A percentile compares a stretch with the other conserved stretches of the same genome.
Evolutionary conservation across 2,113 vertebrate species (phyloP).

Genomic region (Himantopus leucocephalus): DNA sequence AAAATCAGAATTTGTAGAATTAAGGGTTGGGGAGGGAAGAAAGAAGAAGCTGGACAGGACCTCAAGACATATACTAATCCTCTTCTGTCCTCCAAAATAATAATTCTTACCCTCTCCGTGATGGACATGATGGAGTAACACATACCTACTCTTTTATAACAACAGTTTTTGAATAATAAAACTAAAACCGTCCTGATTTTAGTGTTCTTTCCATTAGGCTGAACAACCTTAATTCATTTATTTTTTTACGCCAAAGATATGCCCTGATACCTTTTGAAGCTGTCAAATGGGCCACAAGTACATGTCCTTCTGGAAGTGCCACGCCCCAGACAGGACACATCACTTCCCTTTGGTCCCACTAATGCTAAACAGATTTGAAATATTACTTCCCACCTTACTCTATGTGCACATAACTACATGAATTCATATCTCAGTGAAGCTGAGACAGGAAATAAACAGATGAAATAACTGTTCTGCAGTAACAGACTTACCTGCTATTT

Average conservation of each 20-base stretch:
- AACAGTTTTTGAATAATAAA: background rate
- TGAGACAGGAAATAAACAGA: conserved; percentile 1
- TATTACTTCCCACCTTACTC: background rate
- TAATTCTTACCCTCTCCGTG: background rate
- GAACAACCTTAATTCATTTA: background rate
- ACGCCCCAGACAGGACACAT: background rate
- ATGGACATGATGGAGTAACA: background rate
- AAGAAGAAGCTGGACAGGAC: background rate
- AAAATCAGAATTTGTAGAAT: background rate
- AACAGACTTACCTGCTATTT: background rate
- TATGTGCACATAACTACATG: background rate
- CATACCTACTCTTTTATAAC: background rate
- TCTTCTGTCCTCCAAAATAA: background rate
- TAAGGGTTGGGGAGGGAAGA: background rate
- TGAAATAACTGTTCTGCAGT: background rate
- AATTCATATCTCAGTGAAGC: background rate
- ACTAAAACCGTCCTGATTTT: background rate
- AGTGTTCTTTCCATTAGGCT: background rate
- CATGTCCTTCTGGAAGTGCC: background rate
- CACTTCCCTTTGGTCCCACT: background rate
- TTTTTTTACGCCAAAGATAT: background rate
- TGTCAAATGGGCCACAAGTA: background rate
- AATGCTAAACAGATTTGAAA: background rate
- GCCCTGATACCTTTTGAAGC: background rate
- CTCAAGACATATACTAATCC: background rate